Conservation (phyloP, 37 sponge, comb jelly and placozoan species). For the Cladorhizidae sp. region DNA sequence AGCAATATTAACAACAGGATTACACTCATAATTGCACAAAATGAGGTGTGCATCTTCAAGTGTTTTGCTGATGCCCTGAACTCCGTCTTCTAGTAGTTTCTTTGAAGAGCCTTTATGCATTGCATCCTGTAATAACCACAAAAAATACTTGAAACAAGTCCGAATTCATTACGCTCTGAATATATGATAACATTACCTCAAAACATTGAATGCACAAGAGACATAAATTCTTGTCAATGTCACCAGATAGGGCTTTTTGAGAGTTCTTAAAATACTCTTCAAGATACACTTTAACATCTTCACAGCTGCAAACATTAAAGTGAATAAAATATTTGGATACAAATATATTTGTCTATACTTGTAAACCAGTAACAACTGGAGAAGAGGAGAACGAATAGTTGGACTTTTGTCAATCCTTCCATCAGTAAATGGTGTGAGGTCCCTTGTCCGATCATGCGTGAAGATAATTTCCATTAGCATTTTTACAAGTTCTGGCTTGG, state of each 20-base stretch:
- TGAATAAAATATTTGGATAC: background rate
- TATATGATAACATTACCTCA: slow-evolving; percentile 43
- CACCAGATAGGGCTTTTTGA: slow-evolving; percentile 6
- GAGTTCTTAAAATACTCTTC: slow-evolving; percentile 49
- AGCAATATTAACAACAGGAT: background rate
- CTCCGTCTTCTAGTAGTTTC: slow-evolving; percentile 1
- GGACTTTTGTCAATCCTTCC: slow-evolving; percentile 48
- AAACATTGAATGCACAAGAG: slow-evolving; percentile 75
- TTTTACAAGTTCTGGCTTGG: slow-evolving; percentile 59
- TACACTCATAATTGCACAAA: background rate
- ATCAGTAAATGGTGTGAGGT: slow-evolving; percentile 49
- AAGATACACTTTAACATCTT: slow-evolving; percentile 37
- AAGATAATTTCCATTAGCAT: slow-evolving; percentile 62
- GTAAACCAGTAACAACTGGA: slow-evolving; percentile 66
- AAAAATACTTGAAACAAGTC: background rate
- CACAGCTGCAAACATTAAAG: slow-evolving; percentile 41
- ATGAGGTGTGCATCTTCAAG: slow-evolving; percentile 1
- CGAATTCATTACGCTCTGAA: background rate
- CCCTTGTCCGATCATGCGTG: slow-evolving; percentile 43
- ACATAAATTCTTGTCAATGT: slow-evolving; percentile 38
- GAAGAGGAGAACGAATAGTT: slow-evolving; percentile 64
- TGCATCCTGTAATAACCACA: slow-evolving; percentile 41
- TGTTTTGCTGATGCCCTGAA: background rate
- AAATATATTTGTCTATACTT: slow-evolving; percentile 29
- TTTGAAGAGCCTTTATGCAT: slow-evolving; percentile 35